Conservation (phyloP, 2,797 vertebrate species). For the Ctenosaura bakeri region DNA sequence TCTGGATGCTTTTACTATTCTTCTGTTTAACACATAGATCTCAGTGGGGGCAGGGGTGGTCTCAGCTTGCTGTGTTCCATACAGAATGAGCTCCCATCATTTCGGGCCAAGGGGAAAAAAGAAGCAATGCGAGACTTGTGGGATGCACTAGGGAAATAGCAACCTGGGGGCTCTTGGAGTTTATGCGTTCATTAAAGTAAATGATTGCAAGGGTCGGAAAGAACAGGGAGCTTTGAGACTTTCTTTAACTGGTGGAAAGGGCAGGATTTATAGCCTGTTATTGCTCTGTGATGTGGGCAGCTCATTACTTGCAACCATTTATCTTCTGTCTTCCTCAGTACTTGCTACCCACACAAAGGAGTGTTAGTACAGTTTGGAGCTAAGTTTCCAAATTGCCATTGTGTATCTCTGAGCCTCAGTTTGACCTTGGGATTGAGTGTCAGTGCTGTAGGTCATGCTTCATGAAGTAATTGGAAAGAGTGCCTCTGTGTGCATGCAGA, state of each 20-base stretch:
- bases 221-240: not conserved
- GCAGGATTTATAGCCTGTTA: not conserved
- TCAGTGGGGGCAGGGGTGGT: not conserved
- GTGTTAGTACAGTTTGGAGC: not conserved
- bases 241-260: not conserved
- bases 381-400: not conserved
- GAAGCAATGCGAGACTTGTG: not conserved
- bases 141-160: not conserved
- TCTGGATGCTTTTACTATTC: not conserved
- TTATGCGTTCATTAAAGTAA: not conserved
- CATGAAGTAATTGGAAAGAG: not conserved
- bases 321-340: not conserved
- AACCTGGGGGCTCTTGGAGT: not conserved
- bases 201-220: not conserved
- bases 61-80: not conserved
- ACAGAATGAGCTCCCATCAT: not conserved
- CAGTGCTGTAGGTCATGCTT: not conserved
- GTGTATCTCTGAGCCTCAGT: not conserved
- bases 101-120: not conserved
- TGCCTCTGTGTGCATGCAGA: not conserved
- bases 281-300: not conserved
- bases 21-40: not conserved
- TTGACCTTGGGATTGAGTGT: not conserved
- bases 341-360: not conserved
- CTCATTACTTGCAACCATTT: conserved; percentile 12